A percentile compares a stretch with the other conserved stretches of the same genome.
Conservation (phyloP, 1,140 invertebrate genomes). For the Drosophila miranda region DNA sequence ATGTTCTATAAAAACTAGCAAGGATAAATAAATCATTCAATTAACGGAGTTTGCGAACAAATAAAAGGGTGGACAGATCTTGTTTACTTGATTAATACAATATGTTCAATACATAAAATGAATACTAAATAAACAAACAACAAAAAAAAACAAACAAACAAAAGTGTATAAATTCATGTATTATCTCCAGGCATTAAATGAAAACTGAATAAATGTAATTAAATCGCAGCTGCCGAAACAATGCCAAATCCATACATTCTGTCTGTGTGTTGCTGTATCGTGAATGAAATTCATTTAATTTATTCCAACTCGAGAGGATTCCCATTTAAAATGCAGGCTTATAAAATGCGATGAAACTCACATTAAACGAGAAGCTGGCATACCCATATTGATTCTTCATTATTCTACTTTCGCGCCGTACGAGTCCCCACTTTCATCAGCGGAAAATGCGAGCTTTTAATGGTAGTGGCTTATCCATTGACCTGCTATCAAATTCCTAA, state of each 20-base stretch:
- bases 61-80: too few species aligned
- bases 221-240: constrained; percentile 19
- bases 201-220: constrained; percentile 32
- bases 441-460: constrained; percentile 21
- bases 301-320: constrained; percentile 5
- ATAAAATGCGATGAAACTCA: background rate
- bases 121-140: constrained; percentile 6
- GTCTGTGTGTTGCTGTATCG: background rate
- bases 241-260: constrained; percentile 27
- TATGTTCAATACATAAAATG: background rate
- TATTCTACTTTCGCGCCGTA: background rate
- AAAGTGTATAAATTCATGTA: constrained; percentile 3
- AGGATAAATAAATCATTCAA: too few species aligned
- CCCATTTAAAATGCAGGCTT: constrained; percentile 18
- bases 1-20: background rate
- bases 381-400: background rate
- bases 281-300: constrained; percentile 39
- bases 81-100: too few species aligned
- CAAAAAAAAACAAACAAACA: constrained; percentile 3
- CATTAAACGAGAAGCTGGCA: too few species aligned
- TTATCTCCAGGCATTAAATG: constrained; percentile 13
- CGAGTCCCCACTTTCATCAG: constrained; percentile 39
- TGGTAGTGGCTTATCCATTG: constrained; percentile 23
- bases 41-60: too few species aligned
- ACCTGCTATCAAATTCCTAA: constrained; percentile 34